Base-by-base conservation (phyloP, 1,140 invertebrate species). In the Neodiprion fabricii region DNA sequence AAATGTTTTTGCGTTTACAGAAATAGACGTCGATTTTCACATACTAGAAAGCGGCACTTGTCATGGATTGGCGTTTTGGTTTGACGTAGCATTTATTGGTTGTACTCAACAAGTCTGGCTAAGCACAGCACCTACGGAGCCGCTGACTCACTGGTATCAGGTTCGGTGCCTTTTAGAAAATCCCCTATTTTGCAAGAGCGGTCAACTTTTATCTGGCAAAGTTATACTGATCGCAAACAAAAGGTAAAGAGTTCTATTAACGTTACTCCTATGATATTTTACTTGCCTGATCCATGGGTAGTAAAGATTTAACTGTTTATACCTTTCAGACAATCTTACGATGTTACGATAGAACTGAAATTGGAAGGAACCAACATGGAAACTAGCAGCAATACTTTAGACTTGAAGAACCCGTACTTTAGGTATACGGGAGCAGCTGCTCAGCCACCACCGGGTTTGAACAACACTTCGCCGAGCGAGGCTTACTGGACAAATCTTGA, bases 61-160 rank as follows among this genome's bases (percentile, higher is more conserved):
- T 76, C 98, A 99, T 85, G 98, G 98, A 9, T 89, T 99, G 74
- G 98, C 98, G 21, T 99, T 99, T 89, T 99, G 98, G 98, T 99
- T 99, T 89, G 98, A 99, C 90, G 98, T 99, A n/a, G 95, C 98
- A 70, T 99, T 99, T 89, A 93, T 96, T 71, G 98, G 98, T 47
- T 94, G 93, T 72, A 93, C 92, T 75, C 94, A 96, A 83, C 94
- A 96, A 73, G 94, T 99, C 71, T 99, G 98, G 98, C 88, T 99
- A 7, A 99, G 98, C n/a, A 99, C 98, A 23, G 93, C 98, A 9
- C 98, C 98, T 0, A 99, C 97, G 17, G 97, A 99, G 85, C 97
- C 98, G n/a, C 89, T 99, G 3, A 99, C 98, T 49, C 98, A 99
- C 89, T 99, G 98, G 98, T 99, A 99, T 89, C 98, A 99, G 92